Evolutionary conservation across 2,888 invertebrate genomes (phyloP).

Genomic region (Heliconius cydno): DNA sequence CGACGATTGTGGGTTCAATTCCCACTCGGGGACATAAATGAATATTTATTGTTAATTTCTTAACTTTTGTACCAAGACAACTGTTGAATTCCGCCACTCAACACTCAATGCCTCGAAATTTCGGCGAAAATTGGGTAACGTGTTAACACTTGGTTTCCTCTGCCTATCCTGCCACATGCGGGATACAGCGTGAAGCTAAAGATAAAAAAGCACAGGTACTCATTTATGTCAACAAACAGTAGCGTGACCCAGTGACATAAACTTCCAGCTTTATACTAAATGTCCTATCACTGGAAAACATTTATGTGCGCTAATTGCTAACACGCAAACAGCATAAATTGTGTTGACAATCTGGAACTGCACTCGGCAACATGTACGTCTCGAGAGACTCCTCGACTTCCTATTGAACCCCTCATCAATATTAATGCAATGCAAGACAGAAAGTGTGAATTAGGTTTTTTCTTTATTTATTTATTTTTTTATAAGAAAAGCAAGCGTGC

Average conservation of each 20-base stretch:
- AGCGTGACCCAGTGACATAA: constrained; percentile 15
- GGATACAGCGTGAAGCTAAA: background rate
- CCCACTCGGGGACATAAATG: too few species aligned
- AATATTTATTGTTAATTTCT: too few species aligned
- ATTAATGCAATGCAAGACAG: constrained; percentile 9
- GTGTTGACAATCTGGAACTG: background rate
- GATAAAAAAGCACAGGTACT: background rate
- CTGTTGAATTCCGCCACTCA: too few species aligned
- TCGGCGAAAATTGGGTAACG: too few species aligned
- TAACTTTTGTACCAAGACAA: too few species aligned
- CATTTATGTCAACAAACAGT: constrained; percentile 12
- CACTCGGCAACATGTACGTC: background rate
- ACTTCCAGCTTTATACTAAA: background rate
- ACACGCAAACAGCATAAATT: constrained; percentile 22
- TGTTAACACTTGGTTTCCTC: too few species aligned
- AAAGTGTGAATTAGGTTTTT: too few species aligned
- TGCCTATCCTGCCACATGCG: background rate
- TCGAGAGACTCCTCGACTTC: constrained; percentile 14
- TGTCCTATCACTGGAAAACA: constrained; percentile 5
- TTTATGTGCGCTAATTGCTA: constrained; percentile 17
- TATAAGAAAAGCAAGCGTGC: too few species aligned
- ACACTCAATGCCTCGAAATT: too few species aligned
- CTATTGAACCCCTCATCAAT: constrained; percentile 28
- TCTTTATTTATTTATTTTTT: too few species aligned
- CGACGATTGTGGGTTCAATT: too few species aligned